Conservation (phyloP, 2,113 vertebrate species). For the Gymnobelideus leadbeateri region DNA sequence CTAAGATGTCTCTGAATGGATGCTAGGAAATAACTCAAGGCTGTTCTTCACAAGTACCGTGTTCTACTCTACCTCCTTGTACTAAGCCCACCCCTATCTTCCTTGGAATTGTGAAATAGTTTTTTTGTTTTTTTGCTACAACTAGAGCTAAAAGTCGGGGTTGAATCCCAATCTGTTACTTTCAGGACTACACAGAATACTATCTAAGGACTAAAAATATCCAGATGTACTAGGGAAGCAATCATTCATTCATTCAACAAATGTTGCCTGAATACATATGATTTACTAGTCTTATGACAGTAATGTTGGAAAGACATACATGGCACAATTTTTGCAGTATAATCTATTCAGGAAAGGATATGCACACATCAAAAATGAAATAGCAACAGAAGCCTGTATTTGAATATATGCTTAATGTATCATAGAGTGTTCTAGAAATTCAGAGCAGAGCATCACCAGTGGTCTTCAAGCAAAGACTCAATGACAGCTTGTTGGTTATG, state of each 20-base stretch:
- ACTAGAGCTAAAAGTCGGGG: background rate
- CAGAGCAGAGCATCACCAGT: background rate
- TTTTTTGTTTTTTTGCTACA: background rate
- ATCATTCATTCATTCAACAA: background rate
- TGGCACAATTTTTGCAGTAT: background rate
- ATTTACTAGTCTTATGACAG: background rate
- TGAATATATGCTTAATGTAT: background rate
- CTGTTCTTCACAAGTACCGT: background rate
- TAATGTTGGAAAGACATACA: background rate
- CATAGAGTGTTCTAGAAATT: background rate
- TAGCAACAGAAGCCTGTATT: background rate
- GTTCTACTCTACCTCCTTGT: background rate
- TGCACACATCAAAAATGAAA: background rate
- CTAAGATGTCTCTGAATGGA: background rate
- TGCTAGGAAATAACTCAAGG: background rate
- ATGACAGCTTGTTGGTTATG: background rate
- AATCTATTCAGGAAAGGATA: background rate
- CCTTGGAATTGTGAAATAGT: background rate
- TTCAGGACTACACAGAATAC: background rate
- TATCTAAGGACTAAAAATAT: background rate
- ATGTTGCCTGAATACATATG: background rate
- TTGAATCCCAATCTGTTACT: background rate
- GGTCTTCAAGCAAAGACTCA: background rate
- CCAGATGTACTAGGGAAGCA: background rate
- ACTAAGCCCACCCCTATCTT: background rate